These are phyloP conservation scores for Urocitellus parryii DNA, from an alignment of 2,113 vertebrate species.

Conservation along the genomic window DNA sequence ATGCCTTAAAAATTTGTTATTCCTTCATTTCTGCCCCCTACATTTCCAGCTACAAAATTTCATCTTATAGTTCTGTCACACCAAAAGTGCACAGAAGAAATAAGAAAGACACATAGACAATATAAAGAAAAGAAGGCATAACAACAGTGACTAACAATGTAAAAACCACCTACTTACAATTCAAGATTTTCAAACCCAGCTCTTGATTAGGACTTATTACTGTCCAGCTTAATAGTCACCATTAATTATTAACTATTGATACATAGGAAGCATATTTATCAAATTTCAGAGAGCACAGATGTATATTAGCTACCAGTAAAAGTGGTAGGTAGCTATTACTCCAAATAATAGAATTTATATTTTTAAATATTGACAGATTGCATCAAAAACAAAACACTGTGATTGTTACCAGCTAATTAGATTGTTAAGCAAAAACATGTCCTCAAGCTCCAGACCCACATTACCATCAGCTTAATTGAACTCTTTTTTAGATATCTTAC, in stretches of 20 bases:
- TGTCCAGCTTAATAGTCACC: neutral
- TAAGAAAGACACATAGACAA: neutral
- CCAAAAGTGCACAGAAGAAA: conserved; percentile 13
- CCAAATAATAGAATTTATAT: neutral
- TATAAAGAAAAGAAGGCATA: neutral
- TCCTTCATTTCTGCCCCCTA: neutral
- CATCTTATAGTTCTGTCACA: neutral
- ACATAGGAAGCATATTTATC: neutral
- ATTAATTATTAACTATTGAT: too few relatives aligned
- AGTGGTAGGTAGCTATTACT: neutral
- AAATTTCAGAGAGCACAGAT: neutral
- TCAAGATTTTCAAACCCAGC: neutral
- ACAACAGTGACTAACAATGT: neutral
- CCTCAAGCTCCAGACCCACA: neutral
- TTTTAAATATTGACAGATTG: neutral
- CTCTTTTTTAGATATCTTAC: neutral
- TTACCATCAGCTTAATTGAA: neutral
- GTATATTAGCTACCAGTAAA: neutral
- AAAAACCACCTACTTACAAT: neutral
- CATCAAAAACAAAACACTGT: conserved; percentile 4
- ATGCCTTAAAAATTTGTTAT: neutral
- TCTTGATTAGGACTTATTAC: neutral
- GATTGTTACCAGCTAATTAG: neutral
- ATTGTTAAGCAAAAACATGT: neutral
- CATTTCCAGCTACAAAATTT: neutral